Evolutionary conservation across 2,797 vertebrate species (phyloP), one percentile per base, ranked within the genome.

Genomic region (Muraenolepis orangiensis): DNA sequence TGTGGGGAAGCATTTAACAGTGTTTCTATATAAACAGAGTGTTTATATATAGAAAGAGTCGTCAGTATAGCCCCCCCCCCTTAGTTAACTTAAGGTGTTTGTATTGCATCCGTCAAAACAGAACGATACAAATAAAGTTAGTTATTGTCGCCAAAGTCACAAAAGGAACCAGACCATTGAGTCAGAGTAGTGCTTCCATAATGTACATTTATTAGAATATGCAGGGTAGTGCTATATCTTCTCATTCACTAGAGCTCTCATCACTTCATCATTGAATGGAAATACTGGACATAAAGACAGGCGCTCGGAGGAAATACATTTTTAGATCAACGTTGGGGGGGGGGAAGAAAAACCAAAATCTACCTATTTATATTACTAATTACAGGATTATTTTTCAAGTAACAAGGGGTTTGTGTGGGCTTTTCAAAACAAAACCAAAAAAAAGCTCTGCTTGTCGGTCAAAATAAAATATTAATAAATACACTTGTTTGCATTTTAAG

Each of bases 331-430:
- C 69, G 76, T 81, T 73, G 80, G 78, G 82, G 84, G 34, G 57
- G 74, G 80, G 78, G 82, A 84, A 38, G 57, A 85, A 88, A 83
- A 81, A n/a, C n/a, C n/a, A 79, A 84, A 76, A 30, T 40, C 90
- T 93, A 92, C 80, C 86, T 91, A 88, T 93, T 94, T 92, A 93
- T 93, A 94, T 92, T 92, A 93, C 84, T 93, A 94, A 92, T 92
- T 93, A 94, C 92, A 93, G 90, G 90, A 92, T 81, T 79, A 78
- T 76, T 92, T 88, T 79, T 91, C 89, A 88, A 92, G 74, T 88
- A 88, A 90, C 89, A 89, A 83, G 87, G 85, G 83, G 76, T 87
- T 74, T 64, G 87, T 80, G 79, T 82, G 86, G 86, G 82, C 85
- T 86, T 75, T 86, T 89, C 79, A 86, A 87, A 82, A 34, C 79